Base-by-base conservation (phyloP, 2,888 invertebrate genomes). In the Eudasyphora cyanicolor region DNA sequence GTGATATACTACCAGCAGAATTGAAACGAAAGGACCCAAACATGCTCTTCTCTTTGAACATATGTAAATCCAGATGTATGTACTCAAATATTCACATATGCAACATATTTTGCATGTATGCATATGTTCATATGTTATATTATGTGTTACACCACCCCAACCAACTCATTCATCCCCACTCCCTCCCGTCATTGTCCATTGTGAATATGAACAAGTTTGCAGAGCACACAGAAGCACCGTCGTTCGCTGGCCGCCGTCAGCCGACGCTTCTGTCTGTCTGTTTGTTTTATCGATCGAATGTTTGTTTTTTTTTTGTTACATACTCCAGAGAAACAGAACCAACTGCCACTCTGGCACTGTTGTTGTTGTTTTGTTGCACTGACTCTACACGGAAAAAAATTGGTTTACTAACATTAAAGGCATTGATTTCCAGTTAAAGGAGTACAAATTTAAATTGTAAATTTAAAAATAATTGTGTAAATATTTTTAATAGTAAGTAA, bases 201-300 rank as follows among this genome's bases (percentile, higher is more conserved):
- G 27, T 27, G 4, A 21, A 57, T 57, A 24, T 27, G 57, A 57
- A 57, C 27, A 57, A 27, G 24, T 57, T 57, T 24, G 19, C 57
- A 8, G 57, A 57, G 27, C 10, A 32, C 35, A 19, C 64, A 21
- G 38, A 32, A 38, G 19, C 38, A 35, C 64, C 35, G 27, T 10
- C 19, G 10, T 10, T 14, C 10, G 19, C 24, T 24, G 10, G 24
- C 24, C 10, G 19, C 24, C 54, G 62, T n/a, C 35, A 17, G 62
- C n/a, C n/a, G n/a, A n/a, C n/a, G n/a, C n/a, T n/a, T 54, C 54
- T 54, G 27, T 51, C 49, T 51, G 27, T 4, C n/a, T 64, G 64
- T 38, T 38, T 64, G 38, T 12, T 32, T 64, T 64, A 64, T 64
- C 64, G 64, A 64, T 64, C 64, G 64, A 64, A 35, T 38, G 64